Conservation (phyloP, 2,113 vertebrate genomes). For the Anser brachyrhynchus region DNA sequence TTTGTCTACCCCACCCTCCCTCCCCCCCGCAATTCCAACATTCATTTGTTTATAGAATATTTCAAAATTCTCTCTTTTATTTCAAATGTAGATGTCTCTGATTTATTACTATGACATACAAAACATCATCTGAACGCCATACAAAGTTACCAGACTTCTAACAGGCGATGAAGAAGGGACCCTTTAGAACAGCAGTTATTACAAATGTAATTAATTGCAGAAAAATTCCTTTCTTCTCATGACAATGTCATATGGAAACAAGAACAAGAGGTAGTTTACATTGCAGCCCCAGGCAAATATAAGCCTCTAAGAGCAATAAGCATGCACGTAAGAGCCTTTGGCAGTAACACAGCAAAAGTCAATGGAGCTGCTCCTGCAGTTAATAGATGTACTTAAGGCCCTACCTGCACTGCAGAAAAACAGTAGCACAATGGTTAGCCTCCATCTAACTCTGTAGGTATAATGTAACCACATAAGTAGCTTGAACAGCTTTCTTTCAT, state of each 20-base stretch:
- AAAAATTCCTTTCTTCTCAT: not conserved
- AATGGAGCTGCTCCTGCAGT: not conserved
- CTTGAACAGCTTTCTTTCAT: not conserved
- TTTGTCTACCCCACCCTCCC: not conserved
- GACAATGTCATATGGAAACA: not conserved
- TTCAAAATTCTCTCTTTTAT: not conserved
- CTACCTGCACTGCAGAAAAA: not conserved
- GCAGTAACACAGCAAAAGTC: not conserved
- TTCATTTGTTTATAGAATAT: not conserved
- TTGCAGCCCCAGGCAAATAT: not conserved
- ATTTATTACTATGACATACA: not conserved
- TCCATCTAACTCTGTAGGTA: not conserved
- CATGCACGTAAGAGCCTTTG: rapidly evolving
- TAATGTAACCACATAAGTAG: not conserved
- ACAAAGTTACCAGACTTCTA: not conserved
- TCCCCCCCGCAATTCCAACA: not conserved
- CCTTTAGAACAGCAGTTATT: not conserved
- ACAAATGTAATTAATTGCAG: not conserved
- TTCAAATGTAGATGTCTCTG: not conserved
- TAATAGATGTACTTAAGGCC: not conserved
- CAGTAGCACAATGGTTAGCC: not conserved
- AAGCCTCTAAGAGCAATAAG: not conserved
- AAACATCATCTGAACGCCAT: not conserved
- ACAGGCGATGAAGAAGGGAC: not conserved
- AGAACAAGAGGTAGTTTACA: not conserved